Evolutionary conservation across 1,140 invertebrate species (phyloP).

Genomic region (Drosophila sucinea): DNA sequence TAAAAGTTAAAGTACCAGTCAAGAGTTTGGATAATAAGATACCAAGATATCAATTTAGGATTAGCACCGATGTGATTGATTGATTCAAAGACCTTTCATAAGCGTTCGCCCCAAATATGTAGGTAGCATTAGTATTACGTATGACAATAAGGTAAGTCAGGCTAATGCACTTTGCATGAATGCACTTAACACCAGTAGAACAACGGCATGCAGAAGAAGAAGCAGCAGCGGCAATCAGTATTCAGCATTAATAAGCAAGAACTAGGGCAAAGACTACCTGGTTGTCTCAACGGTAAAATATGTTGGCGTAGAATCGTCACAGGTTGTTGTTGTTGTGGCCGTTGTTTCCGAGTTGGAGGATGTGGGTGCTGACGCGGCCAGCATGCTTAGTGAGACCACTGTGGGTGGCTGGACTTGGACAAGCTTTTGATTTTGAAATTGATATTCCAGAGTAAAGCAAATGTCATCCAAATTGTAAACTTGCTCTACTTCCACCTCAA

Average conservation of each 20-base stretch:
- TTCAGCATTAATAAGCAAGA: background rate
- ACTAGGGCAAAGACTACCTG: conserved; percentile 41
- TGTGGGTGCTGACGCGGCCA: conserved; percentile 11
- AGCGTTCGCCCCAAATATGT: too few species aligned
- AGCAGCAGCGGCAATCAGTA: background rate
- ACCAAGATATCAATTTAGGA: too few species aligned
- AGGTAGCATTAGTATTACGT: too few species aligned
- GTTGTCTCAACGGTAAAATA: conserved; percentile 73
- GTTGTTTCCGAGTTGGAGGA: conserved; percentile 20
- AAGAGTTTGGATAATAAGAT: too few species aligned
- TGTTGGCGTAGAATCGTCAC: conserved; percentile 55
- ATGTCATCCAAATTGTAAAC: conserved; percentile 72
- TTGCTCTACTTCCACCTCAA: conserved; percentile 40
- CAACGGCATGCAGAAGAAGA: conserved; percentile 24
- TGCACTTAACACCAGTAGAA: background rate
- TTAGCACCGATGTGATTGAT: too few species aligned
- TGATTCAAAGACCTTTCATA: too few species aligned
- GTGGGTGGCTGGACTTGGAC: conserved; percentile 79
- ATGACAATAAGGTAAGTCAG: too few species aligned
- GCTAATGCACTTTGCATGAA: too few species aligned
- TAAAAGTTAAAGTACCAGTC: too few species aligned
- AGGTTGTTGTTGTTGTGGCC: conserved; percentile 33
- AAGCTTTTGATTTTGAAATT: conserved; percentile 75
- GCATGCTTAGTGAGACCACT: conserved; percentile 65
- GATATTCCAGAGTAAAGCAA: conserved; percentile 78